Conservation (phyloP, 1,140 invertebrate genomes). For the Prorops nasuta region DNA sequence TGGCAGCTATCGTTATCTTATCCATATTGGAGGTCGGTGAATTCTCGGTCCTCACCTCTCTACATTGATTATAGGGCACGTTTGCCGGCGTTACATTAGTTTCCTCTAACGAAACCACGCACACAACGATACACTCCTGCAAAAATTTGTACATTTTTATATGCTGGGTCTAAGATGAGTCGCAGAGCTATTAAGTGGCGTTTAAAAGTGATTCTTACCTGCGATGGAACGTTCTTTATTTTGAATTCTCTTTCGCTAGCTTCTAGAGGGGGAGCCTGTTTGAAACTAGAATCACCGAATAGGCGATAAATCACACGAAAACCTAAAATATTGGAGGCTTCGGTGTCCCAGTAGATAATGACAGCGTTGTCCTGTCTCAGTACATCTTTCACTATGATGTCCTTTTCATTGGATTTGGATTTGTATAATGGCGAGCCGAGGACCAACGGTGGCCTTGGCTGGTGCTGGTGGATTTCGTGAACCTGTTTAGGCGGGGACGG, state of each 20-base stretch:
- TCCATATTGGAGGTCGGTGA: conserved; percentile 85
- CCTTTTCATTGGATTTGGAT: conserved; percentile 65
- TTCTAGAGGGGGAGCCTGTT: conserved; percentile 82
- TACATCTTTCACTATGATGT: conserved; percentile 82
- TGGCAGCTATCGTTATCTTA: conserved; percentile 90
- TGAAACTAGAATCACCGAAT: conserved; percentile 87
- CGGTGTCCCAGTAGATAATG: conserved; percentile 88
- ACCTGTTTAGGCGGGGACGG: conserved; percentile 41
- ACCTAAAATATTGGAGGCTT: conserved; percentile 79
- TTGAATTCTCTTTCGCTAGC: conserved; percentile 86
- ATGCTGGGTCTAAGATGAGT: too few species aligned
- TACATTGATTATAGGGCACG: conserved; percentile 82
- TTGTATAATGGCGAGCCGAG: conserved; percentile 67
- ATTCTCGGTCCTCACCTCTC: conserved; percentile 81
- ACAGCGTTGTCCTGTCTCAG: conserved; percentile 83
- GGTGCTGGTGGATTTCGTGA: conserved; percentile 41
- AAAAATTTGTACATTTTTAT: too few species aligned
- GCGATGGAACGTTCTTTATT: conserved; percentile 86
- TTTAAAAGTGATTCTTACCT: conserved; percentile 59
- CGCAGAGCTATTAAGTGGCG: too few species aligned
- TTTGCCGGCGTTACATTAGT: conserved; percentile 80
- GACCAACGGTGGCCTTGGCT: conserved; percentile 68
- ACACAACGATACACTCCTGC: conserved; percentile 89
- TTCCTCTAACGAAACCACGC: conserved; percentile 86
- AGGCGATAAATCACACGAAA: conserved; percentile 86